Evolutionary conservation across 2,888 invertebrate species (phyloP).

Genomic region (Leptothorax acervorum): DNA sequence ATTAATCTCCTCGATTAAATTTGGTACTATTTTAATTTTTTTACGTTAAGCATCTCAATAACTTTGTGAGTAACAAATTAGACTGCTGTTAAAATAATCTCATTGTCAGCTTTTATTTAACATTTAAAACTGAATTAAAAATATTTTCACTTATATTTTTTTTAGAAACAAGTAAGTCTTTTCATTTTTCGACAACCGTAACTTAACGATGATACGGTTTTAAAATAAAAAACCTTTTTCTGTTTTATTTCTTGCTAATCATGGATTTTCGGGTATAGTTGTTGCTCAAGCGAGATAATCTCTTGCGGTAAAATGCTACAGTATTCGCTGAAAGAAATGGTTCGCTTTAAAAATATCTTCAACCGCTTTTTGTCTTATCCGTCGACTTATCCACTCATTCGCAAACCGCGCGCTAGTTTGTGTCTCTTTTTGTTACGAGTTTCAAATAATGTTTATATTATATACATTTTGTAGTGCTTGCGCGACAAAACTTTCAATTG

Average conservation of each 20-base stretch:
- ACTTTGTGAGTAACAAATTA: not conserved
- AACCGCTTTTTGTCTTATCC: conserved; percentile 31
- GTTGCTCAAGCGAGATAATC: not conserved
- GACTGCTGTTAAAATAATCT: not conserved
- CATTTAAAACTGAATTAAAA: not conserved
- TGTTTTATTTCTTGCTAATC: not conserved
- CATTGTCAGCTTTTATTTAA: not conserved
- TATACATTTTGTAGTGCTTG: not conserved
- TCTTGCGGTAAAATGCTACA: conserved; percentile 5
- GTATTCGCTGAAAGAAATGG: not conserved
- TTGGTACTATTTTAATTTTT: not conserved
- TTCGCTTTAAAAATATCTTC: conserved; percentile 64
- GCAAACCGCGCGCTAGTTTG: not conserved
- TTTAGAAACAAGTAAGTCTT: not conserved
- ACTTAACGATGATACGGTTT: not conserved
- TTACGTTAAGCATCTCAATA: not conserved
- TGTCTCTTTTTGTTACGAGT: not conserved
- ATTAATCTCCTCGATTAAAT: conserved; percentile 7
- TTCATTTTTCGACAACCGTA: not conserved
- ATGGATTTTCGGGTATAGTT: conserved; percentile 9
- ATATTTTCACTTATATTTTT: not conserved
- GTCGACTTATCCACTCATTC: conserved; percentile 9
- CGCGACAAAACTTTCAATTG: not conserved
- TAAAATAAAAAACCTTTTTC: not conserved
- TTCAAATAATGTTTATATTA: conserved; percentile 9